Base-by-base conservation (phyloP, 2,113 vertebrate species). In the Chionodraco myersi region DNA sequence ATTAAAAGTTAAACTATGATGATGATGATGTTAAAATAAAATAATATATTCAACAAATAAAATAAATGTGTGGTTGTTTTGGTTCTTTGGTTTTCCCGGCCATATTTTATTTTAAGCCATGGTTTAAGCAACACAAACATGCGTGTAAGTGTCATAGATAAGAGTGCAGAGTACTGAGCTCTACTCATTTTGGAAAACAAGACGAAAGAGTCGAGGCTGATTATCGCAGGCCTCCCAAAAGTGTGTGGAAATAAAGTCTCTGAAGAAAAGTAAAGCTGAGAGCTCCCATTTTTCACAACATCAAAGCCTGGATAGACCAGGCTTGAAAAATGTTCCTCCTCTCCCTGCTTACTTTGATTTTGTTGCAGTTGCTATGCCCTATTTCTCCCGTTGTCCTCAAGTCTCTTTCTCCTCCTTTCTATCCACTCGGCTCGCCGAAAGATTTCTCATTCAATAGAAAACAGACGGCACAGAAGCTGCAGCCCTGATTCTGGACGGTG, bases 31-130 rank as follows among this genome's bases (percentile, higher is more conserved):
- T 91, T 92, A 91, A 94, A 94, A 94, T 94, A 94, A 95, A 94
- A 93, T 94, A 94, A 95, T 95, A 95, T 95, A 95, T 95, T 93
- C 92, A 93, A 93, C 88, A 88, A 84, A 90, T 72, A 11, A 41
- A 90, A 82, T 10, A 36, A 5, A 57, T 45, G 67, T 73, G 69
- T 54, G 12, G 0, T 70, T 73, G 26, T 60, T 69, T 81, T 85
- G 15, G 23, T 64, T 61, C 30, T 66, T 14, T 30, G 21, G 4
- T 61, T 5, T 8, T 57, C 34, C 44, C n/a, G n/a, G 6, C 13
- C 15, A 1, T 44, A n/a, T 41, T 65, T 10, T 2, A 13, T 36
- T 54, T 52, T 10, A 15, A 59, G 57, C 34, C 30, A 16, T 59
- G 21, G 14, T 57, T 69, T 21, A 41, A 18, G 26, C 41, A 8